These are phyloP conservation scores for Dioctria linearis DNA, from an alignment of 2,888 invertebrate species.

Conservation along the genomic window DNA sequence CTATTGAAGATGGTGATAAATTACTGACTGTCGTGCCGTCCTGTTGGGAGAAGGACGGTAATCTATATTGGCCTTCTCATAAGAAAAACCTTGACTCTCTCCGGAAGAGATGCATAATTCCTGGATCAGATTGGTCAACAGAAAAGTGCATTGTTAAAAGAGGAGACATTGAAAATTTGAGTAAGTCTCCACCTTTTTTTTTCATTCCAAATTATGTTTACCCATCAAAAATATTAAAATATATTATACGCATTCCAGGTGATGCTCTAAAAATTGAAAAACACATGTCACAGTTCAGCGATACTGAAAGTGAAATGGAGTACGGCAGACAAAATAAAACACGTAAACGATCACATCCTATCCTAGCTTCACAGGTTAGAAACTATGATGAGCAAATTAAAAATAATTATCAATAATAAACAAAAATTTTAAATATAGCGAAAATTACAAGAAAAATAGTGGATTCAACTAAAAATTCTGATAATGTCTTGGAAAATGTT, in stretches of 20 bases:
- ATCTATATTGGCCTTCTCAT: neutral
- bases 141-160: neutral
- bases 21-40: conserved; percentile 1
- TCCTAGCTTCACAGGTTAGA: neutral
- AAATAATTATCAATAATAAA: neutral
- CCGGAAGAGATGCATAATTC: neutral
- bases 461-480: neutral
- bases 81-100: neutral
- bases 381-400: neutral
- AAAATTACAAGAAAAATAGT: neutral
- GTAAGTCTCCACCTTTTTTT: neutral
- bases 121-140: neutral
- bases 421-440: neutral
- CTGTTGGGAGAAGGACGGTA: neutral
- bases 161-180: neutral
- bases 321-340: neutral
- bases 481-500: neutral
- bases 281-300: neutral
- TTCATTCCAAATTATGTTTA: neutral
- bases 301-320: neutral
- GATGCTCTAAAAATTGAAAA: neutral
- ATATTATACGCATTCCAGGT: neutral
- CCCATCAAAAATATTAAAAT: neutral
- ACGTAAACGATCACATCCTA: neutral
- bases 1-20: neutral